phyloP scores from a whole-genome alignment of 2,113 vertebrate genomes.

The Cichladusa arquata region DNA sequence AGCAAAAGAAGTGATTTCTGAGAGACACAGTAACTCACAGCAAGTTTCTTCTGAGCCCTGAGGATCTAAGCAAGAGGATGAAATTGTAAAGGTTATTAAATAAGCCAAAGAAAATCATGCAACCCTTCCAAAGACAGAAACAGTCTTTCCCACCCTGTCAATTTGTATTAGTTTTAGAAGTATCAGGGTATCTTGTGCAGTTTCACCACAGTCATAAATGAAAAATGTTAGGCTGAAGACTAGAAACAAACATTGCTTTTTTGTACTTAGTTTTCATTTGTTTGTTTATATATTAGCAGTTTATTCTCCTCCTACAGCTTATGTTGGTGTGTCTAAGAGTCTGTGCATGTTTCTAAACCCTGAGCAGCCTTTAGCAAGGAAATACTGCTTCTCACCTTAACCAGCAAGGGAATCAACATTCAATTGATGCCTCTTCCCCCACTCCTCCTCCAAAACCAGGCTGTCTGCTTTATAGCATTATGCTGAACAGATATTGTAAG shows the following conservation, averaged over 20 bases:
- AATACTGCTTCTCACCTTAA: not conserved
- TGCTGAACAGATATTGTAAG: not conserved
- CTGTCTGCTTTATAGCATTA: not conserved
- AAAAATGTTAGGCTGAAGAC: not conserved
- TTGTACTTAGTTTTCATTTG: not conserved
- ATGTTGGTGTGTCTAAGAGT: not conserved
- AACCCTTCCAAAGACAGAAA: not conserved
- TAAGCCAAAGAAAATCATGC: not conserved
- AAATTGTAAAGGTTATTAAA: not conserved
- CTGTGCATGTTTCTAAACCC: not conserved
- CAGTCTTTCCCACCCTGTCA: not conserved
- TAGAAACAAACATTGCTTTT: not conserved
- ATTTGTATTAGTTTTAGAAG: not conserved
- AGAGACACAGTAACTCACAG: not conserved
- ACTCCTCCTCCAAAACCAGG: not conserved
- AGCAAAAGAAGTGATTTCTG: not conserved
- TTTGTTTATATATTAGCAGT: not conserved
- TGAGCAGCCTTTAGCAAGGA: not conserved
- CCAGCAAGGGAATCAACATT: not conserved
- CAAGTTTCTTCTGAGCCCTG: not conserved
- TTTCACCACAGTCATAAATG: not conserved
- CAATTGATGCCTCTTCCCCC: not conserved
- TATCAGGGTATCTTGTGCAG: not conserved
- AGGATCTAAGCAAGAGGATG: not conserved
- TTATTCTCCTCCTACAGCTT: not conserved